Base-by-base conservation (phyloP, 2,888 invertebrate genomes). In the Protula sp. region DNA sequence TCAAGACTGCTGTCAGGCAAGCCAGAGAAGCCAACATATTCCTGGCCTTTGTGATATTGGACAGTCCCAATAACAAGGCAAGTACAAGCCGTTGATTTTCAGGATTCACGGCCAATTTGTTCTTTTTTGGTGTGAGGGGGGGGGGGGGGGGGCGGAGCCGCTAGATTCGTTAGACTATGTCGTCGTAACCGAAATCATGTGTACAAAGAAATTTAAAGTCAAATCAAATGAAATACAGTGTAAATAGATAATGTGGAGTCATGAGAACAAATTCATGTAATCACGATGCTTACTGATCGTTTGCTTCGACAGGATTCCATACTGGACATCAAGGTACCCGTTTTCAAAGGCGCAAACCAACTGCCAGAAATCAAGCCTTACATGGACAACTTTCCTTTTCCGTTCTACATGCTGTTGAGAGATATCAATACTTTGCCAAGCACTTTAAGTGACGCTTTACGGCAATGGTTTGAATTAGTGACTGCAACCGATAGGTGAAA, bases 401-500 rank as follows among this genome's bases (percentile, higher is more conserved):
- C 97, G 0, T 98, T 93, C 84, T 99, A 99, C 81, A 86, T 99
- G 54, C 90, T 99, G 72, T 85, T 99, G 30, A 84, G 92, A 61
- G 93, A 98, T 76, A 88, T 97, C 72, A 87, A 88, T 64, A 88
- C 89, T 29, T 82, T 99, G 61, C 98, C 99, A 0, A 85, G 87
- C 38, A 92, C 95, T 1, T 84, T 99, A 30, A 92, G 97, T 71
- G 97, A 99, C 80, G 97, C 98, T 0, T 84, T 99, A 63, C 84
- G 97, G 60, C 98, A 99, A 78, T 99, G 99, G 99, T 99, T 99
- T 80, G 98, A 99, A 84, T 83, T 98, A 22, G 68, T 69, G 29
- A 68, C 66, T 3, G 61, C 66, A 14, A 47, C 26, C 60, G 48
- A 60, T 5, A 38, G 38, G 19, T 38, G n/a, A n/a, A n/a, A n/a